phyloP scores from a whole-genome alignment of 2,797 vertebrate species.

The Masticophis lateralis region DNA sequence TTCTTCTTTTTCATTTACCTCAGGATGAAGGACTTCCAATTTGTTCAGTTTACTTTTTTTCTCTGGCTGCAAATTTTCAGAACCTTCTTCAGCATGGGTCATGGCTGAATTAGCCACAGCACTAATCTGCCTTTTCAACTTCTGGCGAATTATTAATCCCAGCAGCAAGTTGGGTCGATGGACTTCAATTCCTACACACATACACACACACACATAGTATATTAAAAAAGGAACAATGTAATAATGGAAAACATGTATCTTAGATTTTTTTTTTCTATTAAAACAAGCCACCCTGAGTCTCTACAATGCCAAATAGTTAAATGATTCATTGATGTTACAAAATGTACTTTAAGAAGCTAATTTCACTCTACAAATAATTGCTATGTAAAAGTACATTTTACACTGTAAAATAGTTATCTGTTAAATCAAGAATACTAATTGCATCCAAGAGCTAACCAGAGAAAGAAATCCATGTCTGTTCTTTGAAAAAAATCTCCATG shows the following conservation, averaged over 20 bases:
- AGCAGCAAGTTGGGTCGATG: constrained; percentile 93
- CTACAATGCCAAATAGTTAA: neutral
- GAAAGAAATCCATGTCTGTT: neutral
- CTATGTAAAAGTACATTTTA: neutral
- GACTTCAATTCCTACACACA: constrained; percentile 84
- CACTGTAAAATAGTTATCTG: constrained; percentile 5
- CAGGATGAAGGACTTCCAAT: constrained; percentile 70
- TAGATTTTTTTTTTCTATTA: constrained; percentile 19
- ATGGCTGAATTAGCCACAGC: constrained; percentile 55
- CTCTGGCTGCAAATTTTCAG: constrained; percentile 81
- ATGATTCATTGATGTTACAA: neutral
- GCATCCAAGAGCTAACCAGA: neutral
- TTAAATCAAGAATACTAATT: neutral
- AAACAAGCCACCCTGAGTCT: neutral
- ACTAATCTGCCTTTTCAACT: constrained; percentile 84
- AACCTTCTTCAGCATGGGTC: constrained; percentile 75
- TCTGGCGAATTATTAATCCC: constrained; percentile 94
- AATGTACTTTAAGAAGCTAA: neutral
- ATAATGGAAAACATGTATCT: constrained; percentile 30
- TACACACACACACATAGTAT: constrained; percentile 13
- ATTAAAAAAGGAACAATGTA: constrained; percentile 53
- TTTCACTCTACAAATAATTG: neutral
- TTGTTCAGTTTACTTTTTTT: constrained; percentile 79
- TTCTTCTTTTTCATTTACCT: constrained; percentile 74
- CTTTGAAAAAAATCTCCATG: no score